These are phyloP conservation scores for Acridotheres tristis DNA, from an alignment of 2,797 vertebrate species.

Conservation along the genomic window DNA sequence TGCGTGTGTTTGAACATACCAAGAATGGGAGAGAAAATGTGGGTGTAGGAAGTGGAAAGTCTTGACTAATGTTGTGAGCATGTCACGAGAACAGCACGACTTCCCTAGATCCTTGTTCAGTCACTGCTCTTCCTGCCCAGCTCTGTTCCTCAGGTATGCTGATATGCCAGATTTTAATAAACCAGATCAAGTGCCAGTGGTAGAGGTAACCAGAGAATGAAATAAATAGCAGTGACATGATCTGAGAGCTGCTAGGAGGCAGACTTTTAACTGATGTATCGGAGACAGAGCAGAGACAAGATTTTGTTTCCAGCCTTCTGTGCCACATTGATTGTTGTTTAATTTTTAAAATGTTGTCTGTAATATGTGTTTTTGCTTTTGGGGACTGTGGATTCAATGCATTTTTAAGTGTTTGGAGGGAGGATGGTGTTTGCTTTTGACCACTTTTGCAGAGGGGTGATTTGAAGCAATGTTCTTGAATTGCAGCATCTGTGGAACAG, in stretches of 20 bases:
- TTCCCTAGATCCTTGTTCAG: background rate
- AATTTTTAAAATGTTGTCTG: background rate
- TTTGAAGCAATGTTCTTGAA: background rate
- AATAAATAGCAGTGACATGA: background rate
- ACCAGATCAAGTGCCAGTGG: background rate
- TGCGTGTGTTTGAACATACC: background rate
- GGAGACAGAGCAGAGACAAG: background rate
- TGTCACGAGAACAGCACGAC: background rate
- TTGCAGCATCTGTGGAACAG: background rate
- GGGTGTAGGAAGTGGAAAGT: background rate
- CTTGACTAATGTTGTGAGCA: background rate
- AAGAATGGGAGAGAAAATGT: background rate
- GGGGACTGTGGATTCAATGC: background rate
- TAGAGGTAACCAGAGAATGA: background rate
- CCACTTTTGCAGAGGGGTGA: background rate
- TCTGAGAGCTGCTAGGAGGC: background rate
- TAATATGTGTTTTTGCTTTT: background rate
- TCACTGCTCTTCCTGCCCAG: background rate
- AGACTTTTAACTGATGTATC: background rate
- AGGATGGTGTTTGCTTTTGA: background rate
- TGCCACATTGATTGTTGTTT: background rate
- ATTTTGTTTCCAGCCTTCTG: background rate
- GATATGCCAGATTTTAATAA: background rate
- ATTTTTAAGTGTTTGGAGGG: background rate
- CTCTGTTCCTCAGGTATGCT: conserved; percentile 1